A percentile compares a stretch with the other conserved stretches of the same genome.
Evolutionary conservation across 2,797 vertebrate genomes (phyloP).

Genomic region (Scomberomorus guttatus): DNA sequence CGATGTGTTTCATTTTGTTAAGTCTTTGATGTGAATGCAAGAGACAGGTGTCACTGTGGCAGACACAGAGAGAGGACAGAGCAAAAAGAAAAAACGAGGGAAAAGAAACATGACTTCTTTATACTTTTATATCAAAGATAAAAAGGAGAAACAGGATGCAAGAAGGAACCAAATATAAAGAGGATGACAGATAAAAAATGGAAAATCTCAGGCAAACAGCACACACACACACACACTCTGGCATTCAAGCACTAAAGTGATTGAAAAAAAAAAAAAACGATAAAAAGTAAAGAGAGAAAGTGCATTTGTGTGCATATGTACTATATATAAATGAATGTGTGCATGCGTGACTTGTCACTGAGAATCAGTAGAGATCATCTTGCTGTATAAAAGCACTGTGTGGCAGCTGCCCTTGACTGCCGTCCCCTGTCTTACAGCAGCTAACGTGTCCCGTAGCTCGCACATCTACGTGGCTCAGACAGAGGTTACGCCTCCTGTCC

Average conservation of each 20-base stretch:
- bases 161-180: conserved; percentile 43
- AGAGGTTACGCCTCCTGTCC: conserved; percentile 40
- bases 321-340: background rate
- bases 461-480: conserved; percentile 27
- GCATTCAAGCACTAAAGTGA: background rate
- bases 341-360: conserved; percentile 13
- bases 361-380: conserved; percentile 33
- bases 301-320: background rate
- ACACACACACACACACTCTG: background rate
- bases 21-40: conserved; percentile 57
- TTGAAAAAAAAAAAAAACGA: background rate
- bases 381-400: conserved; percentile 1
- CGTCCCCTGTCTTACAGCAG: conserved; percentile 22
- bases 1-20: conserved; percentile 37
- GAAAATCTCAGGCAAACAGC: conserved; percentile 30
- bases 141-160: conserved; percentile 45
- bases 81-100: conserved; percentile 3
- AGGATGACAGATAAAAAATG: conserved; percentile 42
- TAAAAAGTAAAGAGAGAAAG: background rate
- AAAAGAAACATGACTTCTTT: conserved; percentile 53
- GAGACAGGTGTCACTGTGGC: conserved; percentile 64
- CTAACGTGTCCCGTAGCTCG: conserved; percentile 32
- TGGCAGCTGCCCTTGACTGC: conserved; percentile 49
- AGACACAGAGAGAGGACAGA: conserved; percentile 46
- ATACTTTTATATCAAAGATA: conserved; percentile 65